Evolutionary conservation across 2,113 vertebrate species (phyloP), one percentile per base, ranked within the genome.

Genomic region (Natator depressus): DNA sequence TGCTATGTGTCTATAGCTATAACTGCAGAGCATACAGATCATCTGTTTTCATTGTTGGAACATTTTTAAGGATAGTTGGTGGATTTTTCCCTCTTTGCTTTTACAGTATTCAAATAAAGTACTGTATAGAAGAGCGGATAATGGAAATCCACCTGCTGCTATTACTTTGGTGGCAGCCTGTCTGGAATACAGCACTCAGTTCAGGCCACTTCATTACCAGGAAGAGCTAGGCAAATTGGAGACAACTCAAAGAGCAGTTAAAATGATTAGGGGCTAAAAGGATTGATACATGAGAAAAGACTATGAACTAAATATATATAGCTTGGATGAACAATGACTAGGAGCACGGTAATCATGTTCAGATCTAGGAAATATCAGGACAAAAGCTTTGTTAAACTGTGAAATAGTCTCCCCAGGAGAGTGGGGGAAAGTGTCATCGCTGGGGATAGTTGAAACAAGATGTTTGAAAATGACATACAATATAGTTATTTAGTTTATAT

Each of bases 371-470:
- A 78, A 88, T 83, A 95, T 89, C 51, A 84, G 91, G 59, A 55
- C 47, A 84, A 96, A 97, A 95, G 86, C 79, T 95, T 95, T 95
- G 85, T 96, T 93, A 96, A 97, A 96, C 95, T 95, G 89, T 96
- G 93, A 97, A 97, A 96, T 90, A 88, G 84, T 65, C 87, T 96
- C 87, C 50, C 80, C 91, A 96, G 91, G 95, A 81, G 94, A 88
- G 84, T 91, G 91, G 93, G 29, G 51, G 93, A 91, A 91, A 25
- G 54, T 95, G 62, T 75, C 57, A 46, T 94, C 65, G 89, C 29
- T 95, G 88, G 0, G 46, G 94, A 47, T 65, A 54, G 93, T 95
- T 95, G 25, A 2, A 82, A 93, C 59, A 86, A 69, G 65, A 65
- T 46, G 78, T 49, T 47, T 83, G 31, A 93, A 95, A 93, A 80